These are phyloP conservation scores for Labeo catla DNA, from an alignment of 2,113 vertebrate species.

Conservation along the genomic window DNA sequence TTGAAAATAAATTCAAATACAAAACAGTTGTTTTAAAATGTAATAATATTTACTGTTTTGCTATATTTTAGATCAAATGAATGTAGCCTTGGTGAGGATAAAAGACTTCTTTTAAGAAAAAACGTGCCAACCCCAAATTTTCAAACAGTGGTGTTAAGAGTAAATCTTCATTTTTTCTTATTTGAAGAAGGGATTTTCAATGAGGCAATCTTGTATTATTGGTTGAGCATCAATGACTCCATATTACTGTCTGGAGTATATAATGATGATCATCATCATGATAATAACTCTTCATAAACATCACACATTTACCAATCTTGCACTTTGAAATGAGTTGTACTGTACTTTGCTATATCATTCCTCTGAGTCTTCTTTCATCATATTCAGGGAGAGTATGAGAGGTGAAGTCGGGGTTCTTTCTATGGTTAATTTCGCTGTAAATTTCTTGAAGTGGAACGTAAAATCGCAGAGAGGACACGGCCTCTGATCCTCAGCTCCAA, in stretches of 20 bases:
- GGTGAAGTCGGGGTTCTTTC: slow-evolving; percentile 62
- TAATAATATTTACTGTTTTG: background rate
- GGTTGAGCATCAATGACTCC: background rate
- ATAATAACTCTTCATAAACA: slow-evolving; percentile 40
- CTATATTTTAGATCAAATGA: background rate
- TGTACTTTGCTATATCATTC: slow-evolving; percentile 52
- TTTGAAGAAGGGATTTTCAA: background rate
- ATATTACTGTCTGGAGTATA: slow-evolving; percentile 10
- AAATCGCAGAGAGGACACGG: slow-evolving; percentile 38
- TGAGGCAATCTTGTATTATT: background rate
- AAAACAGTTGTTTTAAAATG: background rate
- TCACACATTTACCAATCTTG: slow-evolving; percentile 30
- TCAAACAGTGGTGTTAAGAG: background rate
- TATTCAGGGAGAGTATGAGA: slow-evolving; percentile 47
- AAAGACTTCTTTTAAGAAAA: background rate
- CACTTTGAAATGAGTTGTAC: slow-evolving; percentile 41
- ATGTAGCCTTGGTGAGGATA: background rate
- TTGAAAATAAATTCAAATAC: background rate
- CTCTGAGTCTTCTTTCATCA: slow-evolving; percentile 55
- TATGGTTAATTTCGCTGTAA: slow-evolving; percentile 66
- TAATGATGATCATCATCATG: slow-evolving; percentile 27
- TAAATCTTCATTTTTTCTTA: slow-evolving; percentile 14
- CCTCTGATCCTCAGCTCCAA: slow-evolving; percentile 59
- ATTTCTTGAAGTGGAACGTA: slow-evolving; percentile 64
- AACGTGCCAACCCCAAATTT: background rate